Percentiles rank a stretch among this genome's conserved stretches.
These are phyloP conservation scores for Pycnonotus jocosus DNA, from an alignment of 2,113 vertebrate species.

Conservation along the genomic window DNA sequence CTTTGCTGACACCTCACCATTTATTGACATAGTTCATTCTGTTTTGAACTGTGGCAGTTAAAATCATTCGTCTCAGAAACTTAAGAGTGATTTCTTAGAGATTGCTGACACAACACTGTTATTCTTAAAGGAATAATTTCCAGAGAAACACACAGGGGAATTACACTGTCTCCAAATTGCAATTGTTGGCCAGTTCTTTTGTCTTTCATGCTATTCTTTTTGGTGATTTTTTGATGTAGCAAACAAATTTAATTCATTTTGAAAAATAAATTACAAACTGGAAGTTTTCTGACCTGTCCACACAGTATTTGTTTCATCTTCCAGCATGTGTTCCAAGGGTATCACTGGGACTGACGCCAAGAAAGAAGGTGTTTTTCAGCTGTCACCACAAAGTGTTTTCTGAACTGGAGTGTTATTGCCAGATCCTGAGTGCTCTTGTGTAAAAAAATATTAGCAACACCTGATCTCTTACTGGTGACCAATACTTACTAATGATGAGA, in stretches of 20 bases:
- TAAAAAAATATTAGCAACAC: neutral
- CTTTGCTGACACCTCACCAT: neutral
- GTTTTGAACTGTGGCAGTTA: neutral
- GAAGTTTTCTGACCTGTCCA: neutral
- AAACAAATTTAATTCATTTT: constrained; percentile 39
- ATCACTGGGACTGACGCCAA: neutral
- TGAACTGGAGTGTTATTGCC: neutral
- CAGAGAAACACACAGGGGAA: neutral
- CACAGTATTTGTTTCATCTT: neutral
- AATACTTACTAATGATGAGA: neutral
- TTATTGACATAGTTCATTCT: neutral
- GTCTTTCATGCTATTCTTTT: constrained; percentile 12
- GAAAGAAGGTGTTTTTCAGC: neutral
- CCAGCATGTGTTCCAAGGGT: neutral
- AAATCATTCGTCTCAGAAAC: neutral
- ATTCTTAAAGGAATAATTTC: neutral
- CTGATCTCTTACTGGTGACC: neutral
- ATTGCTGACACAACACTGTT: neutral
- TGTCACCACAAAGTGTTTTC: neutral
- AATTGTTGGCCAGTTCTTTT: constrained; percentile 18
- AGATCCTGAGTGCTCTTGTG: neutral
- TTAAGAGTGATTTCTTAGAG: neutral
- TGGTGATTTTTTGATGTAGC: constrained; percentile 12
- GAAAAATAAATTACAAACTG: constrained; percentile 12
- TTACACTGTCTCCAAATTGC: neutral